phyloP scores from a whole-genome alignment of 2,113 vertebrate species.

The Pangasianodon hypophthalmus region DNA sequence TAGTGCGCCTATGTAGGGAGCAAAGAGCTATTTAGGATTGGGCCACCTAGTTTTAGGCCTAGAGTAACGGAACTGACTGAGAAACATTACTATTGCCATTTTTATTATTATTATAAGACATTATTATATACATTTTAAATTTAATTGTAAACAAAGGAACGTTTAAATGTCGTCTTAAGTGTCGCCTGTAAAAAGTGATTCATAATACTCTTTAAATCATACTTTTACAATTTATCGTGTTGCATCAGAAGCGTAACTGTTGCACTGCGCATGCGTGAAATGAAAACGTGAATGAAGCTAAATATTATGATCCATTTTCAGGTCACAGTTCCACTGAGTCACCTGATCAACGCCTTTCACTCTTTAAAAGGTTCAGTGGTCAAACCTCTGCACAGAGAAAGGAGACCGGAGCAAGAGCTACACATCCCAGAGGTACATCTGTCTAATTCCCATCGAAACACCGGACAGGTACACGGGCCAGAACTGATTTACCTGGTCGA shows the following conservation, averaged over 20 bases:
- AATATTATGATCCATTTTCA: slow-evolving; percentile 54
- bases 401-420: slow-evolving; percentile 71
- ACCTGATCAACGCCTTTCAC: slow-evolving; percentile 93
- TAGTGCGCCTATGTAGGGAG: not conserved
- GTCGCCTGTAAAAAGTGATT: not conserved
- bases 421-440: slow-evolving; percentile 79
- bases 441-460: not conserved
- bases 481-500: not conserved
- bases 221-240: not conserved
- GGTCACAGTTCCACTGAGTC: slow-evolving; percentile 95
- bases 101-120: not conserved
- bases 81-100: not conserved
- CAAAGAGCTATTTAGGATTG: not conserved
- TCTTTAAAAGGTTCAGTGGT: slow-evolving; percentile 80
- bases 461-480: not conserved
- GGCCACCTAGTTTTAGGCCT: not conserved
- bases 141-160: not conserved
- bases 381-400: slow-evolving; percentile 76
- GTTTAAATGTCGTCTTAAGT: not conserved
- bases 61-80: not conserved
- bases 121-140: no score
- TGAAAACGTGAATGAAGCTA: not conserved
- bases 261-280: not conserved
- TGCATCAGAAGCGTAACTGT: not conserved
- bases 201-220: not conserved